Base-by-base conservation (phyloP, 2,113 vertebrate species). In the Turdus rufiventris region DNA sequence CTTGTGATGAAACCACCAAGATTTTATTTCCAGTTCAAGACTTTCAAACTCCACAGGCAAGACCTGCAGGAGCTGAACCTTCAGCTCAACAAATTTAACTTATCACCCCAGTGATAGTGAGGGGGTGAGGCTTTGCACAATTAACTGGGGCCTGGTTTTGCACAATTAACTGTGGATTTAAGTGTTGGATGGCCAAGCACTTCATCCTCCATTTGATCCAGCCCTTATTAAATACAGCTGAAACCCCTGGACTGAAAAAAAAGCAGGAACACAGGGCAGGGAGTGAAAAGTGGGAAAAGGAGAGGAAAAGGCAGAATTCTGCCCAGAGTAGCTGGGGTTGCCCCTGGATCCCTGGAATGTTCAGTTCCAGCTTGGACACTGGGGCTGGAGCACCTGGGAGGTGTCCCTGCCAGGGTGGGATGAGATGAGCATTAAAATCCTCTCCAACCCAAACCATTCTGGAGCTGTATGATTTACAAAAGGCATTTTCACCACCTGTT, bases 391-490 rank as follows among this genome's bases (percentile, higher is more conserved):
- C 77, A 67, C 61, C 53, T 40, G 53, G 1, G 0, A 61, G 28
- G 17, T 68, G 61, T 33, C 42, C 50, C 21, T 63, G 57, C 20
- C 2, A 1, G 3, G 14, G 6, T 36, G 12, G 8, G 6, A 68
- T 12, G 31, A 18, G 54, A 54, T 20, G 47, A n/a, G 19, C 61
- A 34, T 60, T 74, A 20, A 38, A 43, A 29, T 60, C 77, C 28
- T 16, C 60, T 7, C 61, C 54, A 34, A 45, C 9, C 31, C 47
- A 34, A 61, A 10, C 34, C 40, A 20, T 21, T 18, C 24, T 54
- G 47, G 11, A 10, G 20, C 12, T 18, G 13, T 20, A 0, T 34
- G 18, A 21, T 53, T 9, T 2, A 33, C 40, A 45, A 21, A 6
- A 53, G 9, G 38, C 10, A n/a, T 72, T 81, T 60, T 2, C 61